A percentile compares a stretch with the other conserved stretches of the same genome.
phyloP scores from a whole-genome alignment of 2,113 vertebrate species.

The Embiotoca jacksoni region DNA sequence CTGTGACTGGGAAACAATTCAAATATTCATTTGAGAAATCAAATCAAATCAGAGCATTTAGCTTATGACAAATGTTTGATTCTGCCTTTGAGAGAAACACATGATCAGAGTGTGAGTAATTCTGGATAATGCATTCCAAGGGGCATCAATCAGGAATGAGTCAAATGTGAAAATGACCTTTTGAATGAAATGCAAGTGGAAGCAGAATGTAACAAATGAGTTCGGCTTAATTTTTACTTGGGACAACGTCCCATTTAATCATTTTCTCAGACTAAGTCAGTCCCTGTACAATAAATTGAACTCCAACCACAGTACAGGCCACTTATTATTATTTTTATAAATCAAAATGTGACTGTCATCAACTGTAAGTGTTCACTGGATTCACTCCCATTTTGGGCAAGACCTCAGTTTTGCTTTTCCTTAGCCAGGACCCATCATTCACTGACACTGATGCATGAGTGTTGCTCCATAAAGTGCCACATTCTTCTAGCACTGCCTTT shows the following conservation, averaged over 20 bases:
- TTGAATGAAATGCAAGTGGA: background rate
- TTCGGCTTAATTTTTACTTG: background rate
- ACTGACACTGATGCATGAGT: slow-evolving; percentile 31
- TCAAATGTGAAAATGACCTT: slow-evolving; percentile 23
- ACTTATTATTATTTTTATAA: too few species aligned
- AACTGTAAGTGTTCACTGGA: background rate
- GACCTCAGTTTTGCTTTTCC: slow-evolving; percentile 12
- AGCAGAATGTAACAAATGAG: slow-evolving; percentile 14
- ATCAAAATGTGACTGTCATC: background rate
- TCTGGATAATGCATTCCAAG: background rate
- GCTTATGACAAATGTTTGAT: background rate
- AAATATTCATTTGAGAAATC: background rate
- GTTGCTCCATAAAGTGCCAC: slow-evolving; percentile 2
- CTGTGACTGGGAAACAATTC: background rate
- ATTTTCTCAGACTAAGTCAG: slow-evolving; percentile 24
- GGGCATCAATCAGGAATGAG: slow-evolving; percentile 6
- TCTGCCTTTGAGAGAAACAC: background rate
- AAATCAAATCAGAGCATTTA: background rate
- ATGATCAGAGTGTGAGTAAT: background rate
- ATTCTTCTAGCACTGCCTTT: slow-evolving; percentile 19
- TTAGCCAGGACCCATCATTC: slow-evolving; percentile 4
- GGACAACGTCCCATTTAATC: background rate
- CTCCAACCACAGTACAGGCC: too few species aligned
- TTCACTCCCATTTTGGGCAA: slow-evolving; percentile 2
- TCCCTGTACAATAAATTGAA: background rate